Base-by-base conservation (phyloP, 2,797 vertebrate genomes). In the Danio choprae region DNA sequence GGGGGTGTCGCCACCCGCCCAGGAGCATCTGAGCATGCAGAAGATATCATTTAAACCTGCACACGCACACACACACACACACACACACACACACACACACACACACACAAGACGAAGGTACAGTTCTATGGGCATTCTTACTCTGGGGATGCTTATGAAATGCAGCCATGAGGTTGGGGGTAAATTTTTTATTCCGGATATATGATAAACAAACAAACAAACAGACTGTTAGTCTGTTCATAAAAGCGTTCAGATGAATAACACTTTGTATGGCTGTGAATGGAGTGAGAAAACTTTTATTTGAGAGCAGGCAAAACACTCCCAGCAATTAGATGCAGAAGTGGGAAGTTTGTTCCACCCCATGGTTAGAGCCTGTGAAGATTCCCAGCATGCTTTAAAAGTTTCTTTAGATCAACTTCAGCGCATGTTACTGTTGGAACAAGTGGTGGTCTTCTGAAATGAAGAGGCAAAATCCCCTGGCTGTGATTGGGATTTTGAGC, bases 11-110 rank as follows among this genome's bases (percentile, higher is more conserved):
- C 79, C 74, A 72, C 44, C 46, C 79, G 69, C 68, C 56, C 53
- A 50, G 76, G 55, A 77, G 71, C 67, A 62, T 80, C 74, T 82
- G 84, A 84, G 82, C 82, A 82, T 74, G 68, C 82, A 77, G 73
- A 68, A 80, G 77, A 74, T 84, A 82, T 84, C 67, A 82, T 82
- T 77, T 73, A 74, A 79, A 74, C 58, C 58, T 41, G 72, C 41
- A 67, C 22, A 74, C 59, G 74, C 20, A 81, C 46, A 1, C 48
- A 5, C 13, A 60, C 12, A 60, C 22, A 43, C 36, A 36, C 56
- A 36, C 56, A 48, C 58, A 65, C 74, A 65, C 60, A 67, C 62
- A 51, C 29, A 51, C 70, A 41, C 79, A 74, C 70, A 80, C 51
- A 67, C 20, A 70, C 18, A 81, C 2, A 56, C 15, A 5, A 53